Evolutionary conservation across 2,113 vertebrate species (phyloP), one percentile per base, ranked within the genome.

Genomic region (Formicarius rufipectus): DNA sequence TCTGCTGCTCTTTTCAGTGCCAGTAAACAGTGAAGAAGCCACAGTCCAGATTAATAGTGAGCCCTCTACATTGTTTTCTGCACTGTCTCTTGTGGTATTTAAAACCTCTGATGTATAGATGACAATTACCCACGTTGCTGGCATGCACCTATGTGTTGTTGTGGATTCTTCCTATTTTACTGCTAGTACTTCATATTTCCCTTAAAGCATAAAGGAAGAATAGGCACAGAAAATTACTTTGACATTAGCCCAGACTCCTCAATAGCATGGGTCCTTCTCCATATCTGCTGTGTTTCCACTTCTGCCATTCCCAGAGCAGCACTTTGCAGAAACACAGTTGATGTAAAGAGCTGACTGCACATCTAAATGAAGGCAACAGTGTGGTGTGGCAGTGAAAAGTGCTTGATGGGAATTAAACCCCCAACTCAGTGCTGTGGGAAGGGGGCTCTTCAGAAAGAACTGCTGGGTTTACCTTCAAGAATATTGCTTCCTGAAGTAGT

Each of bases 21-120:
- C 81, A 91, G 12, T 92, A 88, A 94, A 88, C 94, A 86, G 76
- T 88, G 47, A 88, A 86, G 87, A 75, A 89, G 72, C 33, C 66
- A 59, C 23, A 56, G 69, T 35, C 33, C 39, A 31, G 83, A 94
- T 83, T 50, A 80, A 33, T 82, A 53, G 2, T 56, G 31, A 95
- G 68, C 72, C 45, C 73, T 88, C 60, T 77, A 33, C 79, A 77
- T 80, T 89, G 84, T 93, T 85, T 83, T 45, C 75, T 92, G n/a
- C 59, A 23, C 84, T 86, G 68, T 93, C 55, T 42, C 55, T n/a
- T 35, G 37, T 62, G 87, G 93, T 76, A 93, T 94, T 94, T 93
- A 84, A 93, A 91, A 37, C 71, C 53, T 35, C 31, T 89, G 81
- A 91, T 39, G 39, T 40, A 59, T 15, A 63, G n/a, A 71, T 0